Evolutionary conservation across 2,888 invertebrate species (phyloP).

Genomic region (Tinea pellionella): DNA sequence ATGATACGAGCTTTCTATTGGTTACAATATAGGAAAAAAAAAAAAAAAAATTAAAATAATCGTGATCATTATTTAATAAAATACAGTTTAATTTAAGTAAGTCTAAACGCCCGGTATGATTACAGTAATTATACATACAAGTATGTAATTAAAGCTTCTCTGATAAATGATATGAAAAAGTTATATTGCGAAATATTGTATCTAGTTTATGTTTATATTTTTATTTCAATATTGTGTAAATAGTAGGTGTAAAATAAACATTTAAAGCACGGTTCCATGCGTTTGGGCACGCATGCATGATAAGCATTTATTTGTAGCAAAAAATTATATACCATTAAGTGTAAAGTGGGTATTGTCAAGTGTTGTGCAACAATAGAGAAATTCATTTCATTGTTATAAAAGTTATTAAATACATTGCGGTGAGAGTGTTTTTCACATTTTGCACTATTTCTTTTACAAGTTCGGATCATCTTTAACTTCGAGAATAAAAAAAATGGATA

Average conservation of each 20-base stretch:
- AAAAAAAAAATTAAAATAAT: too few species aligned
- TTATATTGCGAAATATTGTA: not conserved
- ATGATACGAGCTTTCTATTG: too few species aligned
- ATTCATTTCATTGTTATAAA: conserved; percentile 23
- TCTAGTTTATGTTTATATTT: not conserved
- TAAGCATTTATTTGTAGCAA: conserved; percentile 23
- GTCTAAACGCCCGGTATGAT: too few species aligned
- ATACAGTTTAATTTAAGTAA: too few species aligned
- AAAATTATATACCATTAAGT: conserved; percentile 20
- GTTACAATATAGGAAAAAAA: too few species aligned
- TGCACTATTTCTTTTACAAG: conserved; percentile 15
- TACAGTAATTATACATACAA: too few species aligned
- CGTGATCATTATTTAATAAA: too few species aligned
- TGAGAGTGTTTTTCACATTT: conserved; percentile 16
- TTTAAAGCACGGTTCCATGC: conserved; percentile 23
- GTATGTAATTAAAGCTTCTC: too few species aligned
- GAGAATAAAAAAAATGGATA: not conserved
- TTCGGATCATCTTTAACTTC: not conserved
- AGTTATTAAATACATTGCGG: conserved; percentile 20
- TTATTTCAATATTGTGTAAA: not conserved
- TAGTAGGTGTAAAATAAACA: not conserved
- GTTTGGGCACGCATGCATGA: conserved; percentile 28
- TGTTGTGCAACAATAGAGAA: conserved; percentile 30
- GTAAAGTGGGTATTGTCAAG: conserved; percentile 34
- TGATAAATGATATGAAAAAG: too few species aligned